phyloP scores from a whole-genome alignment of 23 tunicate genomes.

The Trididemnum nubilum region DNA sequence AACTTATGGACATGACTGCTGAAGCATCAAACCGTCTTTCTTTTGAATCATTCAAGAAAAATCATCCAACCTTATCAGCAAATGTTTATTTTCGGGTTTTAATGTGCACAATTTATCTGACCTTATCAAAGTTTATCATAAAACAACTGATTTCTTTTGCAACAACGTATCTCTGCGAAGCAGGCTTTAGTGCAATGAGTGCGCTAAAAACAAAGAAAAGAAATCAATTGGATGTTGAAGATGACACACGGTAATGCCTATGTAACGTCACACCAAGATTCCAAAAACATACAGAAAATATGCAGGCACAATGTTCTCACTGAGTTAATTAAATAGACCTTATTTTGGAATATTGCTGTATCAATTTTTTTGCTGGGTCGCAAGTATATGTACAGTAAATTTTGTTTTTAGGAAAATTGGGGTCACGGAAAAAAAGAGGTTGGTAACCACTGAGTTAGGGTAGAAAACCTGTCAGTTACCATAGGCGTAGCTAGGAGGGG shows the following conservation, averaged over 20 bases:
- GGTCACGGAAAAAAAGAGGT: conserved; percentile 2
- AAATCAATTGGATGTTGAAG: conserved; percentile 34
- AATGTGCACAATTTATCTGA: conserved; percentile 12
- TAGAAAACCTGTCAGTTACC: too few relatives aligned
- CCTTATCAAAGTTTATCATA: conserved; percentile 31
- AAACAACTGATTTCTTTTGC: conserved; percentile 30
- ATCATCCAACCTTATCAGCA: conserved; percentile 25
- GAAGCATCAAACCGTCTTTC: conserved; percentile 38
- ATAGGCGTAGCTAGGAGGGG: too few relatives aligned
- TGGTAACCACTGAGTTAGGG: not conserved
- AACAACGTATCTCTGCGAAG: too few relatives aligned
- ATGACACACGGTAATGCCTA: conserved; percentile 30
- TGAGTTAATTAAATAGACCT: too few relatives aligned
- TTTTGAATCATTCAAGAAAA: conserved; percentile 21
- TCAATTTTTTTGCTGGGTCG: conserved; percentile 17
- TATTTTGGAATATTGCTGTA: conserved; percentile 16
- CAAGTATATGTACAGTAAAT: not conserved
- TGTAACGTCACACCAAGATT: conserved; percentile 29
- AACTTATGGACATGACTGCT: conserved; percentile 35
- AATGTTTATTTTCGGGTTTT: conserved; percentile 35
- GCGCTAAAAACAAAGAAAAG: conserved; percentile 24
- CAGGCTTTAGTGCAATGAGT: conserved; percentile 24
- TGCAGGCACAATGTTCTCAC: conserved; percentile 36
- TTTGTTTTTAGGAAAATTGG: too few relatives aligned
- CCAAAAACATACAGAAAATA: conserved; percentile 17